Conservation (phyloP, 1,140 invertebrate species). For the Drosophila pseudoobscura region DNA sequence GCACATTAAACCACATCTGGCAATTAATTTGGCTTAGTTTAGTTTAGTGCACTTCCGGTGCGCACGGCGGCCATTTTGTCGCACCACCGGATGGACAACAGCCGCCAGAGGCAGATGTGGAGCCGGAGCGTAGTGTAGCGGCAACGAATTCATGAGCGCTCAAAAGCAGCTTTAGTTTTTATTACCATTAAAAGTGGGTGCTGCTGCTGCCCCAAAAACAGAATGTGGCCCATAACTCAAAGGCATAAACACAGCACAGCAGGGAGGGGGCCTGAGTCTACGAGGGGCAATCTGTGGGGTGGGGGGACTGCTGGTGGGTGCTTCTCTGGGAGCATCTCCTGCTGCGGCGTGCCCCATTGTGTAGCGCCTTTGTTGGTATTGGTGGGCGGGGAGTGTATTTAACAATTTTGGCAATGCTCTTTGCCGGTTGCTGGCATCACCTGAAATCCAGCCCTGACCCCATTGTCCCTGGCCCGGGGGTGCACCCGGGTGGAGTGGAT, state of each 20-base stretch:
- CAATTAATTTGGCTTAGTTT: conserved; percentile 81
- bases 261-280: conserved; percentile 1
- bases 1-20: conserved; percentile 74
- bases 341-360: conserved; percentile 23
- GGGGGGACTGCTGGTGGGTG: background rate
- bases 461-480: conserved; percentile 26
- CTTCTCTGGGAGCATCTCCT: background rate
- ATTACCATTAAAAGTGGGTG: conserved; percentile 74
- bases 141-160: conserved; percentile 64
- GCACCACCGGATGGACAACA: conserved; percentile 68
- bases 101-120: conserved; percentile 21
- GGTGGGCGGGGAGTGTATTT: conserved; percentile 47
- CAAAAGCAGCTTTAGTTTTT: conserved; percentile 78
- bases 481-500: conserved; percentile 11
- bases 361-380: conserved; percentile 17
- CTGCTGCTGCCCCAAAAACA: conserved; percentile 40
- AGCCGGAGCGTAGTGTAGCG: conserved; percentile 9
- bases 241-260: conserved; percentile 58
- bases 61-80: conserved; percentile 76
- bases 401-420: conserved; percentile 78
- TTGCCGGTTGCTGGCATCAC: conserved; percentile 69
- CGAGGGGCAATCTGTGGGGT: no score
- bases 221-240: conserved; percentile 75
- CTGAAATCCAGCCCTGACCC: conserved; percentile 63
- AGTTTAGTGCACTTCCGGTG: conserved; percentile 79